Conservation (phyloP, 1,140 invertebrate species). For the Drosophila setifemur region DNA sequence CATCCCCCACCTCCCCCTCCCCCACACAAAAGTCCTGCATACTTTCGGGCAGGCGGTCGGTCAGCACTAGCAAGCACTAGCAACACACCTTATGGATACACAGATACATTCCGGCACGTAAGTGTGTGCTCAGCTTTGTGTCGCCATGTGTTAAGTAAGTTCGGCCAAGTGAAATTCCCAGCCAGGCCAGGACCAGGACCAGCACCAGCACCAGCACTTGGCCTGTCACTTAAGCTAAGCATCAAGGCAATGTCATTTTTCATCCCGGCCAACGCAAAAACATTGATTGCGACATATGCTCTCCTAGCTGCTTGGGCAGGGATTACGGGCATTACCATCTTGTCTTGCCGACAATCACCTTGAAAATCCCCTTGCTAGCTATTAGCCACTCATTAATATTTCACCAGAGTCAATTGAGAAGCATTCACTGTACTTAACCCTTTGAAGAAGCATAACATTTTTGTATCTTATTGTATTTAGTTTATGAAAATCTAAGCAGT, state of each 20-base stretch:
- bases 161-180: constrained; percentile 55
- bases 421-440: no score
- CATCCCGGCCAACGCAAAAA: constrained; percentile 20
- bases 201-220: constrained; percentile 28
- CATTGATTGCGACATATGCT: constrained; percentile 28
- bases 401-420: no score
- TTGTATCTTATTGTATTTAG: no score
- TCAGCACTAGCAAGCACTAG: neutral
- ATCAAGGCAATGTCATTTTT: constrained; percentile 40
- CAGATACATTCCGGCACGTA: neutral
- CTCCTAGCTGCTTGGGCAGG: neutral
- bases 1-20: neutral
- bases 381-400: constrained; percentile 13
- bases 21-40: constrained; percentile 29
- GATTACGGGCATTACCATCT: constrained; percentile 7
- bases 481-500: no score
- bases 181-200: constrained; percentile 4
- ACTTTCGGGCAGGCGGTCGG: constrained; percentile 4
- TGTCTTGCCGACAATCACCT: neutral
- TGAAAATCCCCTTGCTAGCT: constrained; percentile 1
- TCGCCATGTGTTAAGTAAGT: constrained; percentile 54
- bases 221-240: constrained; percentile 54
- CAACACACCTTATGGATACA: constrained; percentile 13
- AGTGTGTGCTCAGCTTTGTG: neutral
- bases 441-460: no score